A percentile compares a stretch with the other conserved stretches of the same genome.
phyloP scores from a whole-genome alignment of 2,888 invertebrate genomes.

The Tinea trinotella region DNA sequence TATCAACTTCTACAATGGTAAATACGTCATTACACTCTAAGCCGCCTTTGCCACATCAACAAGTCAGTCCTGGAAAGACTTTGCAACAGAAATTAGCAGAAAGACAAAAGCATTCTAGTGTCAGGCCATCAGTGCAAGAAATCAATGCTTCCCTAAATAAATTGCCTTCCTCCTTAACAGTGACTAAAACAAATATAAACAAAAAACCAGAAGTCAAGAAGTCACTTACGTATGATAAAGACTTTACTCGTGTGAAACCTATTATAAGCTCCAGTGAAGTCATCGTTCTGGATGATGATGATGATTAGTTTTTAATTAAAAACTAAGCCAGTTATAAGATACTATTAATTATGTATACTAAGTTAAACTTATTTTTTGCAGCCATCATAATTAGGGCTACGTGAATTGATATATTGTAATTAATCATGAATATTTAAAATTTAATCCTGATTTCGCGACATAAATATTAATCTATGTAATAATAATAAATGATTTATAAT shows the following conservation, averaged over 20 bases:
- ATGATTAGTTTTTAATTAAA: conserved; percentile 9
- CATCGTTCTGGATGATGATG: conserved; percentile 62
- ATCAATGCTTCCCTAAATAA: conserved; percentile 54
- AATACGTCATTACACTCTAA: conserved; percentile 45
- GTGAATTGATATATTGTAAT: too few species aligned
- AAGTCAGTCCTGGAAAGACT: conserved; percentile 74
- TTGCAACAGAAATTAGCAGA: conserved; percentile 79
- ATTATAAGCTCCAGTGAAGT: conserved; percentile 49
- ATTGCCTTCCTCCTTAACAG: conserved; percentile 65
- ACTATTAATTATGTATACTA: too few species aligned
- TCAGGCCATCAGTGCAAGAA: conserved; percentile 28
- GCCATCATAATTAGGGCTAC: too few species aligned
- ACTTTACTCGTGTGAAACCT: conserved; percentile 39
- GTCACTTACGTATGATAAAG: conserved; percentile 34
- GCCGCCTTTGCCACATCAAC: conserved; percentile 52
- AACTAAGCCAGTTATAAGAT: too few species aligned
- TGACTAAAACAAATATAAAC: conserved; percentile 55
- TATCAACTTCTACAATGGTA: conserved; percentile 39
- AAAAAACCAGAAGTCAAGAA: conserved; percentile 31
- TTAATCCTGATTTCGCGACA: too few species aligned
- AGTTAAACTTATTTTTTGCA: too few species aligned
- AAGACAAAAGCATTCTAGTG: conserved; percentile 66
- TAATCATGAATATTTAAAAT: too few species aligned
- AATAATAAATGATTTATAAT: too few species aligned
- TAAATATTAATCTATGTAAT: too few species aligned